phyloP scores from a whole-genome alignment of 1,140 invertebrate species.

The Philaenus spumarius region DNA sequence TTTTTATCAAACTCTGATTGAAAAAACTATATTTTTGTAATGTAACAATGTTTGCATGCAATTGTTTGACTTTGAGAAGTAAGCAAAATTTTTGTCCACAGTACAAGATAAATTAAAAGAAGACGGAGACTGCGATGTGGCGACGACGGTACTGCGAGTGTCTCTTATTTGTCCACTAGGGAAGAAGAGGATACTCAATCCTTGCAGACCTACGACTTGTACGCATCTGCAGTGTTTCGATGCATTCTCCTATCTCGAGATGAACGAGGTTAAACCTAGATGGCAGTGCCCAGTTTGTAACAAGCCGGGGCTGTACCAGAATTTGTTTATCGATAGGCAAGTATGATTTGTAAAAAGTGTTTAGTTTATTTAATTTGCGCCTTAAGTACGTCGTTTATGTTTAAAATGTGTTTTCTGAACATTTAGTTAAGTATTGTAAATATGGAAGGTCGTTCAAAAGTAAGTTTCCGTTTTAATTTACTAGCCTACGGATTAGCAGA shows the following conservation, averaged over 20 bases:
- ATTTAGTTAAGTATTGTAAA: too few relatives aligned
- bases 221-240: constrained; percentile 98
- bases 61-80: too few relatives aligned
- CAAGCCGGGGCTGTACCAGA: constrained; percentile 80
- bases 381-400: too few relatives aligned
- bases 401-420: too few relatives aligned
- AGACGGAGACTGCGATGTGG: constrained; percentile 91
- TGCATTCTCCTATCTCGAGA: constrained; percentile 88
- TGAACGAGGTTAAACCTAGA: constrained; percentile 97
- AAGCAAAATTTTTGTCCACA: constrained; percentile 13
- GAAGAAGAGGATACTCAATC: constrained; percentile 90
- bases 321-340: constrained; percentile 84
- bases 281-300: constrained; percentile 99
- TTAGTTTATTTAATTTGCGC: too few relatives aligned
- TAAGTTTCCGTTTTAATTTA: too few relatives aligned
- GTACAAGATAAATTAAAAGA: constrained; percentile 89
- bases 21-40: too few relatives aligned
- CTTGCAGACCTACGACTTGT: constrained; percentile 84
- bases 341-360: too few relatives aligned
- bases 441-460: too few relatives aligned
- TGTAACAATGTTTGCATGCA: too few relatives aligned
- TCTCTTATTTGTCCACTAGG: constrained; percentile 89
- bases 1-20: too few relatives aligned
- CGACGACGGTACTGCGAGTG: constrained; percentile 85
- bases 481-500: too few relatives aligned